A percentile compares a stretch with the other conserved stretches of the same genome.
Conservation (phyloP, 23 tunicate species). For the Pegea sp. region DNA sequence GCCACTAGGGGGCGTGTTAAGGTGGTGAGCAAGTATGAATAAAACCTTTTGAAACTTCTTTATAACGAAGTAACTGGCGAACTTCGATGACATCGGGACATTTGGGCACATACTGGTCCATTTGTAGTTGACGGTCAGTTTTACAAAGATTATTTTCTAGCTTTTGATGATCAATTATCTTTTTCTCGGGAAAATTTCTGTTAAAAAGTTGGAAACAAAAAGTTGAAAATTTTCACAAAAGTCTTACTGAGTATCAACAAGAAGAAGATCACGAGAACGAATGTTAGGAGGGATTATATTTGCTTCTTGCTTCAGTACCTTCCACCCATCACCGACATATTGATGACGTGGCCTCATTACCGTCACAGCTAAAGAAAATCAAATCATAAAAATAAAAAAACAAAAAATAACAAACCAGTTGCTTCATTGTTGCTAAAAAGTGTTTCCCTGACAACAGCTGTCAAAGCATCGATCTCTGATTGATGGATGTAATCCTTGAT, state of each 20-base stretch:
- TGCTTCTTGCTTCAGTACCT: constrained; percentile 24
- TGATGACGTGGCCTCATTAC: constrained; percentile 74
- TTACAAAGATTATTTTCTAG: too few species aligned
- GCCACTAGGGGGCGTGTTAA: too few species aligned
- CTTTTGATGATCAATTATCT: not conserved
- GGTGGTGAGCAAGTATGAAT: too few species aligned
- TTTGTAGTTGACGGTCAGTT: too few species aligned
- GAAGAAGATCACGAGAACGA: constrained; percentile 28
- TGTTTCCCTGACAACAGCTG: constrained; percentile 70
- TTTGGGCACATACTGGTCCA: too few species aligned
- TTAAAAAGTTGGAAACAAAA: not conserved
- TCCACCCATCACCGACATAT: constrained; percentile 73
- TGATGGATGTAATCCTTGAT: constrained; percentile 65
- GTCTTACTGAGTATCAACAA: not conserved
- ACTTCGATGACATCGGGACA: too few species aligned
- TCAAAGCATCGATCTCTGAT: constrained; percentile 57
- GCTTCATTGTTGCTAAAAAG: constrained; percentile 49
- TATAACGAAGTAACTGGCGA: too few species aligned
- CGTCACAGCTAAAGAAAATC: constrained; percentile 25
- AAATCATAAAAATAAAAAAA: not conserved
- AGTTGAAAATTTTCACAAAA: not conserved
- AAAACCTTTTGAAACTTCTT: too few species aligned
- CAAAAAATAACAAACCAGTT: constrained; percentile 10
- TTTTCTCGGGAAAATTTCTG: not conserved
- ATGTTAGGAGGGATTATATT: constrained; percentile 46